Evolutionary conservation across 2,888 invertebrate species (phyloP).

Genomic region (Drosophila yooni): DNA sequence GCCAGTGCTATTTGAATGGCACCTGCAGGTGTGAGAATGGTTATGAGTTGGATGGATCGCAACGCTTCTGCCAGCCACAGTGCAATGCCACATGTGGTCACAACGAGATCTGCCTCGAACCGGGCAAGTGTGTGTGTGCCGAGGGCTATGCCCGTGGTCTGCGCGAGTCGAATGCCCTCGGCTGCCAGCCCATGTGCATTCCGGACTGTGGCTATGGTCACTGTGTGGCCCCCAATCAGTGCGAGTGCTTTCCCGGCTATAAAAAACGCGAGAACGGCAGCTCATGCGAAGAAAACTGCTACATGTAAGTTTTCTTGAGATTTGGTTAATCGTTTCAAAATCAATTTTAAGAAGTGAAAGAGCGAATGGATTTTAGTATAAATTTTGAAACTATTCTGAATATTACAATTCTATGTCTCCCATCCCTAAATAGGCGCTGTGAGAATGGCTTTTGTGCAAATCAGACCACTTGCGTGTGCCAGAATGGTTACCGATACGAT

Average conservation of each 20-base stretch:
- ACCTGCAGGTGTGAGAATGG: conserved; percentile 81
- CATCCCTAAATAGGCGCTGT: conserved; percentile 69
- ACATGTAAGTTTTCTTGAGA: conserved; percentile 67
- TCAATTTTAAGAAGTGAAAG: no score
- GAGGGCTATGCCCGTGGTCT: conserved; percentile 74
- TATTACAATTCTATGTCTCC: background rate
- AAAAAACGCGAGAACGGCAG: conserved; percentile 70
- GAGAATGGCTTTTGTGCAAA: conserved; percentile 85
- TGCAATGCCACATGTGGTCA: conserved; percentile 88
- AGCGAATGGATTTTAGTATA: no score
- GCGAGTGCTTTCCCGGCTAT: conserved; percentile 85
- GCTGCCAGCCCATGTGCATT: conserved; percentile 81
- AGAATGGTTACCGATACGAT: conserved; percentile 83
- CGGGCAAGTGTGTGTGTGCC: conserved; percentile 86
- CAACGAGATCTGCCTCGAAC: conserved; percentile 87
- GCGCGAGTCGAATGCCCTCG: conserved; percentile 56
- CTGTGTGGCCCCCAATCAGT: conserved; percentile 85
- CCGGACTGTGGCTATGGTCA: conserved; percentile 84
- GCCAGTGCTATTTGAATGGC: conserved; percentile 83
- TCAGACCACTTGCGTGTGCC: conserved; percentile 85
- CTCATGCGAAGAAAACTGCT: conserved; percentile 79
- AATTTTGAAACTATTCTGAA: background rate
- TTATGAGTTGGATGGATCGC: conserved; percentile 83
- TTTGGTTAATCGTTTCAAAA: background rate
- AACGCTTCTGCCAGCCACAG: conserved; percentile 85